These are phyloP conservation scores for Myripristis murdjan DNA, from an alignment of 2,797 vertebrate species.

Conservation along the genomic window DNA sequence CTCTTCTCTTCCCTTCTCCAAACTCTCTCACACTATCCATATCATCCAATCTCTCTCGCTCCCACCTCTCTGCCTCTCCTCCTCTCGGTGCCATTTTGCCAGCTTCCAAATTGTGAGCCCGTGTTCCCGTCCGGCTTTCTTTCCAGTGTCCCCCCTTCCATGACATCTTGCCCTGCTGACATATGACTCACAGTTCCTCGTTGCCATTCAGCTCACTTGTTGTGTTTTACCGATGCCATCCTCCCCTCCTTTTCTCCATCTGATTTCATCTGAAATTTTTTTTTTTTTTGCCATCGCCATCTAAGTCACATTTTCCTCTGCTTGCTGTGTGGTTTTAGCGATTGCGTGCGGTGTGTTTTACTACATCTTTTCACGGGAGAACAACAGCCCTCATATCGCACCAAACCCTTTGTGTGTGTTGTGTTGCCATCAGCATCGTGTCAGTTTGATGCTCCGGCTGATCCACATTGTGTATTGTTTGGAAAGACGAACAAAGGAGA, in stretches of 20 bases:
- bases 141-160: constrained; percentile 10
- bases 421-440: not conserved
- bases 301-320: not conserved
- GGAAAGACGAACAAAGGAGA: not conserved
- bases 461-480: not conserved
- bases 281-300: not conserved
- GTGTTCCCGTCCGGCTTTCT: too few relatives aligned
- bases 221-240: not conserved
- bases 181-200: constrained; percentile 39
- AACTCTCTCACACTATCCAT: constrained; percentile 16
- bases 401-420: too few relatives aligned
- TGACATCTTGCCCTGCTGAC: constrained; percentile 21
- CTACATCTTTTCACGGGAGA: too few relatives aligned
- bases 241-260: constrained; percentile 9
- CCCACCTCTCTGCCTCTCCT: constrained; percentile 33
- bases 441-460: not conserved
- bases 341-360: not conserved
- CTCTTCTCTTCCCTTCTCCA: constrained; percentile 35
- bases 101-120: too few relatives aligned
- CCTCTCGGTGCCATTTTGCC: too few relatives aligned
- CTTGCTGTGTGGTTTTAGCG: not conserved
- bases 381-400: too few relatives aligned
- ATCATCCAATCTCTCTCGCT: constrained; percentile 25
- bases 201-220: constrained; percentile 22
- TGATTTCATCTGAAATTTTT: not conserved